These are phyloP conservation scores for Halcyon leucocephala DNA, from an alignment of 2,797 vertebrate genomes.

Conservation along the genomic window DNA sequence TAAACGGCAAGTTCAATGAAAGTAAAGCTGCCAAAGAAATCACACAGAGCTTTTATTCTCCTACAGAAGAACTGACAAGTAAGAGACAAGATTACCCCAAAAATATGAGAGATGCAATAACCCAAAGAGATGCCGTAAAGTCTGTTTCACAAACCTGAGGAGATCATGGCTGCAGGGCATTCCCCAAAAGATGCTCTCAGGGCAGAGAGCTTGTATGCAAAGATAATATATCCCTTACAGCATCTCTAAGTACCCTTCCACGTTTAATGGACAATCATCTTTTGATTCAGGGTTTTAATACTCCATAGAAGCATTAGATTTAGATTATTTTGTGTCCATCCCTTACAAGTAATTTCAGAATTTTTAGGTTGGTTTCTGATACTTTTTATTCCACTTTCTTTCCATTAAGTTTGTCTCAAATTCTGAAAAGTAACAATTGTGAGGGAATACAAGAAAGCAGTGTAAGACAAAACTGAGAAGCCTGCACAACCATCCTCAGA, in stretches of 20 bases:
- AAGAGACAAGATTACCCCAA: fast-evolving
- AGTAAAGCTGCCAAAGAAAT: neutral
- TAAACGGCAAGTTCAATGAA: neutral
- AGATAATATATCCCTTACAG: neutral
- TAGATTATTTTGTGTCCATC: neutral
- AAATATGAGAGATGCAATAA: neutral
- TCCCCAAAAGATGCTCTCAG: neutral
- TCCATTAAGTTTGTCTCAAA: neutral
- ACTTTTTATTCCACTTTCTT: neutral
- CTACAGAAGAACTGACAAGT: neutral
- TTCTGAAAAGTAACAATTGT: neutral
- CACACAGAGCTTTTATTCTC: neutral
- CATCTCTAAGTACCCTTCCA: neutral
- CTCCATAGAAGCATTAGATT: neutral
- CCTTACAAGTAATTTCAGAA: neutral
- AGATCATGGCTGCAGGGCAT: neutral
- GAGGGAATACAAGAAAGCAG: neutral
- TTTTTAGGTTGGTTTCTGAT: neutral
- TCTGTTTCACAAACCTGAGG: neutral
- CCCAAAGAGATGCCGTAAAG: neutral
- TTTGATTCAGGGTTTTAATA: neutral
- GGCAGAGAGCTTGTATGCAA: neutral
- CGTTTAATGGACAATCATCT: neutral
- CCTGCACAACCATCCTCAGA: neutral
- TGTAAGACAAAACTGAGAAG: neutral